Base-by-base conservation (phyloP, 2,888 invertebrate species). In the Netelia inedita region DNA sequence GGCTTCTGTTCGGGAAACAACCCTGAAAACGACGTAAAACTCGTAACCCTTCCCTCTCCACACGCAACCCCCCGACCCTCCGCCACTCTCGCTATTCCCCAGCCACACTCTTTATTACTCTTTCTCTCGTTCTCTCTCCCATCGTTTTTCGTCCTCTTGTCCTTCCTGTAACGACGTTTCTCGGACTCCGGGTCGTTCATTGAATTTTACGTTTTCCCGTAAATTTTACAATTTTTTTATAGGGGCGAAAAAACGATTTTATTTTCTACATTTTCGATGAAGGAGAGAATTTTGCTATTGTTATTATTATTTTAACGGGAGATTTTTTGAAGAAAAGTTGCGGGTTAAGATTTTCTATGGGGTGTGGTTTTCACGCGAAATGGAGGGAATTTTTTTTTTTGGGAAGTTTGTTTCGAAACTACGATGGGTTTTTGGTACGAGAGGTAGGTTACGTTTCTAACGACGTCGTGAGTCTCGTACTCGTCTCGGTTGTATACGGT, bases 1-100 rank as follows among this genome's bases (percentile, higher is more conserved):
- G 93, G 92, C 92, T 92, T 93, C 92, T 90, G 91, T 90, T 91
- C 90, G 89, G 89, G 43, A 91, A 91, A 91, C 87, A 88, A 88
- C 89, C 83, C 88, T 80, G 87, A 75, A 82, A 84, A 53, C 59
- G 63, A 59, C 59, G 61, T 73, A 21, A 71, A 59, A 10, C 46
- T 19, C 75, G 71, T 85, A 82, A 86, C 80, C 82, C 63, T 68
- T 83, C 74, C 71, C 63, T 83, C 74, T 19, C 21, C 74, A 21
- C 75, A 16, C n/a, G n/a, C n/a, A n/a, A n/a, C 43, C n/a, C 14
- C 10, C 69, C n/a, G n/a, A n/a, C 10, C 28, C 3, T 73, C 61
- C 19, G 11, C 23, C 0, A 0, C 28, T 28, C 23, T 53, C 16
- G 19, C n/a, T n/a, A n/a, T 55, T 35, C 19, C n/a, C 23, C 23